Percentiles rank a stretch among this genome's conserved stretches.
phyloP scores from a whole-genome alignment of 2,888 invertebrate genomes.

The Cheilosia impressa region DNA sequence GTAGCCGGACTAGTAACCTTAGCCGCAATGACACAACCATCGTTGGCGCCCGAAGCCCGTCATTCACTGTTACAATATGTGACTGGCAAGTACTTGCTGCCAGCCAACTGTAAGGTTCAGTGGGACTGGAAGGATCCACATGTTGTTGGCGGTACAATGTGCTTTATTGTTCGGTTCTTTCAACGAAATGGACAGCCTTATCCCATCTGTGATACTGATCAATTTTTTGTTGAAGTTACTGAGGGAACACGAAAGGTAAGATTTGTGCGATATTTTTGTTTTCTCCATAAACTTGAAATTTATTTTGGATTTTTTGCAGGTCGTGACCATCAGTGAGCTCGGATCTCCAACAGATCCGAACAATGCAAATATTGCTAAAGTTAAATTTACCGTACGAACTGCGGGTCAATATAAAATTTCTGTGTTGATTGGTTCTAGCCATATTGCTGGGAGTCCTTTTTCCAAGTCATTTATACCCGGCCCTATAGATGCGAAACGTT shows the following conservation, averaged over 20 bases:
- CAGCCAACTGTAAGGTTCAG: constrained; percentile 91
- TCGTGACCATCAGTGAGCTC: constrained; percentile 93
- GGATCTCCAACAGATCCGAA: constrained; percentile 94
- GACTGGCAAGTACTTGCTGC: constrained; percentile 94
- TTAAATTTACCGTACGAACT: constrained; percentile 95
- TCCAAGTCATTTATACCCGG: constrained; percentile 93
- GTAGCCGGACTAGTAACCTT: constrained; percentile 94
- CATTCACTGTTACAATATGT: constrained; percentile 95
- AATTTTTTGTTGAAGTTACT: constrained; percentile 93
- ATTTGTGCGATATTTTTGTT: background rate
- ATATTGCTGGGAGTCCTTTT: constrained; percentile 94
- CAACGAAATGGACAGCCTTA: constrained; percentile 97
- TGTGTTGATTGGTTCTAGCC: constrained; percentile 91
- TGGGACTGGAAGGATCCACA: constrained; percentile 97
- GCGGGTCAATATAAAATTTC: constrained; percentile 95
- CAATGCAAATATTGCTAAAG: constrained; percentile 93
- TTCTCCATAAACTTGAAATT: background rate
- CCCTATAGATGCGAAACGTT: constrained; percentile 91
- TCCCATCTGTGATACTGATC: constrained; percentile 96
- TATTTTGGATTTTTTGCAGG: constrained; percentile 83
- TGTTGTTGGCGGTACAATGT: constrained; percentile 95
- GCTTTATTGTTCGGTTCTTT: constrained; percentile 95
- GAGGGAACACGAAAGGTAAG: constrained; percentile 91
- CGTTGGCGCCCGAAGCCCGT: constrained; percentile 94
- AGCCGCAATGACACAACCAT: constrained; percentile 95